Evolutionary conservation across 1,140 invertebrate species (phyloP), one percentile per base, ranked within the genome.

Genomic region (Pararge aegeria): DNA sequence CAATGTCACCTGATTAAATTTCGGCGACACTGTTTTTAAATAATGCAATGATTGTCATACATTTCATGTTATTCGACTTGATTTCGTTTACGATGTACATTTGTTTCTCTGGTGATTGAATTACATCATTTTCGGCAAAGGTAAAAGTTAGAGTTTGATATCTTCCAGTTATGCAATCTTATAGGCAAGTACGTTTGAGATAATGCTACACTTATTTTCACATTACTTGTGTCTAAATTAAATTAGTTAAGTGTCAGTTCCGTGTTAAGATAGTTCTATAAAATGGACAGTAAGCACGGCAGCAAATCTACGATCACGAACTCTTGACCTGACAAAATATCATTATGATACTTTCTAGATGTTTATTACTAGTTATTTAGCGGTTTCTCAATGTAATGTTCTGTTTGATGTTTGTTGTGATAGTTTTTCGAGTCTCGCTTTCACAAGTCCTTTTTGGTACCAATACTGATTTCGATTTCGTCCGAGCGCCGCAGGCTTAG

Each of bases 261-360:
- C 1, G 42, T 21, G 12, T 24, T 46, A 15, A 7, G 5, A 21
- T 20, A 21, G 19, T 50, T n/a, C 16, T 29, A 46, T 13, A 34
- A 44, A 44, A 24, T 42, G 57, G 51, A 2, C 40, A 42, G 21
- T 54, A 7, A 44, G 18, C 51, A 49, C 69, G 65, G 62, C 46
- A 50, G 16, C 13, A 66, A 70, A 66, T 66, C 40, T 51, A 48
- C 46, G 55, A 52, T 68, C 63, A 63, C 64, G 70, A 65, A 75
- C 78, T 66, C 70, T 69, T 75, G 71, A 79, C 75, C 76, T 65
- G 69, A 53, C 62, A 73, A 73, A n/a, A 77, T 81, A 68, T 71
- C 72, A 72, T 46, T 46, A 73, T 74, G 74, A 66, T 62, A 78
- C 78, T 83, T 83, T 83, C 77, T 81, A 80, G 80, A 78, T 65